Evolutionary conservation across 2,888 invertebrate genomes (phyloP).

Genomic region (Chalcosyrphus nemorum): DNA sequence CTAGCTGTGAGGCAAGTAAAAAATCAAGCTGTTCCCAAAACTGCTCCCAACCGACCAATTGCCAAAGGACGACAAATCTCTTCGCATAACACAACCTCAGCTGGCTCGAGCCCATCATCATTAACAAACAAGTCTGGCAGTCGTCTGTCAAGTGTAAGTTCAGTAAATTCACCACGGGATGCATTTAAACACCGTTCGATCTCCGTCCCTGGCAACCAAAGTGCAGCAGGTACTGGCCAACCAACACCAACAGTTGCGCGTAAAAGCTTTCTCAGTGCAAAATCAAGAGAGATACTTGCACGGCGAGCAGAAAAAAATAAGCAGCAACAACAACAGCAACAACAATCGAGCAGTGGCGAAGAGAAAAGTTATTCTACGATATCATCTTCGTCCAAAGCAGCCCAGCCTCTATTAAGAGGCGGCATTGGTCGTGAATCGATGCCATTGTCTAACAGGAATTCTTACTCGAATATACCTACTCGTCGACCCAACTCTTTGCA

Average conservation of each 20-base stretch:
- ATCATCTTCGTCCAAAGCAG: slow-evolving; percentile 70
- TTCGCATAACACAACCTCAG: slow-evolving; percentile 77
- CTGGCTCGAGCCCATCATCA: slow-evolving; percentile 81
- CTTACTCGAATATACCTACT: slow-evolving; percentile 81
- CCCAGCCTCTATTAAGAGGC: slow-evolving; percentile 58
- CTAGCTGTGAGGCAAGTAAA: slow-evolving; percentile 25
- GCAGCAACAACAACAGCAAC: slow-evolving; percentile 77
- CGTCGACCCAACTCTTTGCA: slow-evolving; percentile 79
- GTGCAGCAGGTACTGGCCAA: slow-evolving; percentile 62
- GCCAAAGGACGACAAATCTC: slow-evolving; percentile 57
- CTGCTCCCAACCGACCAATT: slow-evolving; percentile 39
- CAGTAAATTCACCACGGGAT: slow-evolving; percentile 80
- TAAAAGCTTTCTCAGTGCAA: slow-evolving; percentile 81
- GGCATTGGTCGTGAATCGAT: slow-evolving; percentile 48
- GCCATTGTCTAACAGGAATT: slow-evolving; percentile 76
- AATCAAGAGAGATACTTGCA: slow-evolving; percentile 81
- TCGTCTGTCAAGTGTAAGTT: slow-evolving; percentile 80
- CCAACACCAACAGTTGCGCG: slow-evolving; percentile 74
- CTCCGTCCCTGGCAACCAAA: slow-evolving; percentile 79
- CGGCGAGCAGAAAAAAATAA: slow-evolving; percentile 80
- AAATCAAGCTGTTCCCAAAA: slow-evolving; percentile 38
- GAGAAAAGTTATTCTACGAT: slow-evolving; percentile 72
- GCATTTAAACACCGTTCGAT: slow-evolving; percentile 81
- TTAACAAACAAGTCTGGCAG: slow-evolving; percentile 81
- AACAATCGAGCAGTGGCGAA: slow-evolving; percentile 75